Conservation (phyloP, 35 echinoderm and acorn worm genomes). For the Patiria miniata region DNA sequence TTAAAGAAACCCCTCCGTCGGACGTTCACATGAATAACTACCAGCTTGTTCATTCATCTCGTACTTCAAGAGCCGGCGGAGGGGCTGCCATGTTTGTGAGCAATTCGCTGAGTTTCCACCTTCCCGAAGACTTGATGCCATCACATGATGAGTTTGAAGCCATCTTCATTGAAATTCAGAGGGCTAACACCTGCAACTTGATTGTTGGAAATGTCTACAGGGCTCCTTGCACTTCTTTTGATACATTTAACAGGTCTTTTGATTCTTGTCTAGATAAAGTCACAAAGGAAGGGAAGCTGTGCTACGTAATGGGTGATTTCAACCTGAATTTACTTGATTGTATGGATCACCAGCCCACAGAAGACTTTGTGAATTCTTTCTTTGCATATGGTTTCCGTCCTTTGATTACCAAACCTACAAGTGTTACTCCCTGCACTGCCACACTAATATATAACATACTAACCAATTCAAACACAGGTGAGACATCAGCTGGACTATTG, state of each 20-base stretch:
- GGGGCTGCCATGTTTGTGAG: background rate
- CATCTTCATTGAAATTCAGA: background rate
- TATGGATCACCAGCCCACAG: background rate
- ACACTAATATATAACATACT: background rate
- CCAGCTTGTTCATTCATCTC: background rate
- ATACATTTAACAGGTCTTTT: background rate
- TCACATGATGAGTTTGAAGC: background rate
- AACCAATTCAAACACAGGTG: background rate
- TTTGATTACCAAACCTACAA: background rate
- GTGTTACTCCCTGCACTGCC: background rate
- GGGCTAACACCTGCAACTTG: background rate
- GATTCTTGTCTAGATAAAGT: background rate
- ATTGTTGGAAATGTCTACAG: constrained; percentile 3
- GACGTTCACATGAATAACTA: background rate
- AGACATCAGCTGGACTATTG: background rate
- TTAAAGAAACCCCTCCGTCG: background rate
- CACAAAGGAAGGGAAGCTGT: background rate
- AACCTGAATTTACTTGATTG: too few relatives aligned
- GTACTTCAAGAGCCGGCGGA: background rate
- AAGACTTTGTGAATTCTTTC: background rate
- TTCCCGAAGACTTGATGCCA: background rate
- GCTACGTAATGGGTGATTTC: background rate
- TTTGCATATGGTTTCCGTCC: background rate
- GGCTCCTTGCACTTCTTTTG: background rate
- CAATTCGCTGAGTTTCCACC: background rate